Conservation (phyloP, 2,888 invertebrate genomes). For the Lydus trimaculatus region DNA sequence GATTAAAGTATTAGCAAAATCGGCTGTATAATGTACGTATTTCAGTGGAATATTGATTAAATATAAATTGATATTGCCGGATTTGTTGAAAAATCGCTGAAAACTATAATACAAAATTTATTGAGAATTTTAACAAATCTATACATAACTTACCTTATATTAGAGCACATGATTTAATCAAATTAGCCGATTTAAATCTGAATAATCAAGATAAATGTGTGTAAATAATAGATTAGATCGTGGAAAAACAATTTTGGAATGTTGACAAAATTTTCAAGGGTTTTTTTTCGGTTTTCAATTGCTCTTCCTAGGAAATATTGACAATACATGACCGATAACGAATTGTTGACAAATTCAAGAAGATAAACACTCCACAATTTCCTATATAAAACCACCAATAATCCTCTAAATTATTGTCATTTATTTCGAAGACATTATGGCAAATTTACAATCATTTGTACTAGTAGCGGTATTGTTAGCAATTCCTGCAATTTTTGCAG, state of each 20-base stretch:
- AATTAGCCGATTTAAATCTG: background rate
- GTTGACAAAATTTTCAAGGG: background rate
- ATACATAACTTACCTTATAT: background rate
- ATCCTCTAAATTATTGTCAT: background rate
- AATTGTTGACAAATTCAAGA: background rate
- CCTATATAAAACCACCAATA: background rate
- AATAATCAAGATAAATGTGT: background rate
- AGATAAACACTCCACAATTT: background rate
- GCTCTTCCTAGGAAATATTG: background rate
- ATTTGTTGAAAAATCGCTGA: constrained; percentile 50
- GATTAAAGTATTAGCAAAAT: no score
- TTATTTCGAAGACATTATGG: background rate
- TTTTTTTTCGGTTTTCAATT: background rate
- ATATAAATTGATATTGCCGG: constrained; percentile 58
- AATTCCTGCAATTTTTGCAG: background rate
- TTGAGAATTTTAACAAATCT: background rate
- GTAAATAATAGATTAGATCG: background rate
- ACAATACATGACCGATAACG: background rate
- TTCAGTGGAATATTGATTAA: no score
- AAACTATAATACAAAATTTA: background rate
- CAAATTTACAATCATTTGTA: background rate
- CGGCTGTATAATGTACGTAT: no score
- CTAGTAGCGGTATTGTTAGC: background rate
- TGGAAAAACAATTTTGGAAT: background rate
- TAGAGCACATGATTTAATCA: background rate